Evolutionary conservation across 53 echinoderm and acorn worm genomes (phyloP), one percentile per base, ranked within the genome.

Genomic region (Henricia sp.): DNA sequence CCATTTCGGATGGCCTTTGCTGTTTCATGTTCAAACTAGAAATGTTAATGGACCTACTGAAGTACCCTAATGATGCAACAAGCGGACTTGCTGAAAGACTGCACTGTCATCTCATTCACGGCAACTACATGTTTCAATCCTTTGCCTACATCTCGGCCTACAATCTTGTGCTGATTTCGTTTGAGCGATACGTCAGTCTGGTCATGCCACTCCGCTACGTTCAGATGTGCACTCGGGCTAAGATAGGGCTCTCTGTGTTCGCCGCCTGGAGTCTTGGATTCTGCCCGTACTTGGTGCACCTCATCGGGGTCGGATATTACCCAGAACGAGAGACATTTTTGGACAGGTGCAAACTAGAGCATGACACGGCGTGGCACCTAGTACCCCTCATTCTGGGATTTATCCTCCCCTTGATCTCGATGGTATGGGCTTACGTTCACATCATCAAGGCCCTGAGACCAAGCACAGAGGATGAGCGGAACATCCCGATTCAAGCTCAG

Each of bases 121-220:
- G 80, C 30, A 80, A 80, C 80, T 80, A 80, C 43, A 0, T 64
- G 44, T 64, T 80, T 24, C 64, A 80, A 38, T 80, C 80, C 34
- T 80, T 80, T 13, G 64, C 64, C 34, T 63, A 80, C 36, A 64
- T 39, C 10, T 50, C 80, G 0, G 62, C 80, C 11, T 80, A 63
- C 48, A 80, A 62, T 64, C 80, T 80, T 25, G 80, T 64, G 35
- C 29, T 64, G 0, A 64, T 64, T 44, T 57, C 80, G 3, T 37
- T 80, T 30, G 80, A 80, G 36, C 59, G 80, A 2, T 80, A 80
- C 50, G 35, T 64, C 4, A 50, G 63, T 3, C 62, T 80, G 6
- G 80, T 80, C 16, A 19, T 21, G 19, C 80, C 80, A 30, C 63
- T 80, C 29, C 6, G 46, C 3, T 80, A 80, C 17, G 38, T 48